These are phyloP conservation scores for Aratinga solstitialis DNA, from an alignment of 2,797 vertebrate genomes.

Conservation along the genomic window DNA sequence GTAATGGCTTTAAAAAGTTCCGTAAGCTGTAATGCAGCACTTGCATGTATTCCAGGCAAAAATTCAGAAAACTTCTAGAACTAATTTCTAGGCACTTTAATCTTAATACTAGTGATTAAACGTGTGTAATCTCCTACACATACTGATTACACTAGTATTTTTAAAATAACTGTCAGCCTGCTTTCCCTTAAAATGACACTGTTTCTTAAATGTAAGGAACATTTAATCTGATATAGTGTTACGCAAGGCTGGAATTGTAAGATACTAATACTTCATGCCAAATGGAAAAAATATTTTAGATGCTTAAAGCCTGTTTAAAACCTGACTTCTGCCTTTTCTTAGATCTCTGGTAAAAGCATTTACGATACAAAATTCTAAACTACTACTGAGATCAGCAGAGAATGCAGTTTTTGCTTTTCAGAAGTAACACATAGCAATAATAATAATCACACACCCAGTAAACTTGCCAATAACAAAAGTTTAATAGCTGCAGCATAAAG, in stretches of 20 bases:
- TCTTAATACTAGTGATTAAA: background rate
- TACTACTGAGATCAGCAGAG: background rate
- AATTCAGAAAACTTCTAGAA: background rate
- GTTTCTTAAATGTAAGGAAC: background rate
- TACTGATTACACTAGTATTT: background rate
- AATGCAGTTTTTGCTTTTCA: background rate
- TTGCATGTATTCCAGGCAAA: background rate
- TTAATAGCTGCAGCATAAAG: background rate
- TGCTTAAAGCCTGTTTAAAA: background rate
- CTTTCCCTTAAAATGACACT: background rate
- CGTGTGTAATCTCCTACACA: background rate
- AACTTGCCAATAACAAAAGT: background rate
- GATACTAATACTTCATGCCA: background rate
- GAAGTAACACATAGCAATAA: background rate
- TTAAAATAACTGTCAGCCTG: background rate
- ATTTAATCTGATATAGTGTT: background rate
- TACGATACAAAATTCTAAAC: background rate
- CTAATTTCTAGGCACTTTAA: background rate
- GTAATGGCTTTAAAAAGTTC: background rate
- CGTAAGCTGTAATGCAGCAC: background rate
- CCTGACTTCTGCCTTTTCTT: background rate
- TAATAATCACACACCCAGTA: background rate
- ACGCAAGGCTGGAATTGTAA: background rate
- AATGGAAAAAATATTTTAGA: background rate
- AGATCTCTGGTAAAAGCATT: background rate